These are phyloP conservation scores for Phalangium opilio DNA, from an alignment of 2,888 invertebrate genomes.

Conservation along the genomic window DNA sequence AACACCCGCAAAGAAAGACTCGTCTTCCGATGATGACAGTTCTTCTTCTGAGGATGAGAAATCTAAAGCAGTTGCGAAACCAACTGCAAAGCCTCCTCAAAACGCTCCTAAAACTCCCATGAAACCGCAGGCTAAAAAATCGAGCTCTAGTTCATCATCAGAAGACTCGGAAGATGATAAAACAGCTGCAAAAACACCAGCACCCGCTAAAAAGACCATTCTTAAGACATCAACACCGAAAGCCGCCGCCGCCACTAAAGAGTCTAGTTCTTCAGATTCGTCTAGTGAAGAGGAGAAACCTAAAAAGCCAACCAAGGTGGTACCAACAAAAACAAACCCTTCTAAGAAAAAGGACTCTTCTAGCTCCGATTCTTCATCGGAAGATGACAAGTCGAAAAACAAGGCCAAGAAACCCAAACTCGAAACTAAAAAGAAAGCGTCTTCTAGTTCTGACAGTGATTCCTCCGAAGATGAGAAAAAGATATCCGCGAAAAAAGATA, in stretches of 20 bases:
- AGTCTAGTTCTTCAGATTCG: background rate
- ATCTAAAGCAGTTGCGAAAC: too few relatives aligned
- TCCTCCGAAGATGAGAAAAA: too few relatives aligned
- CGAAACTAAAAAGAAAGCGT: too few relatives aligned
- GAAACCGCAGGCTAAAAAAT: constrained; percentile 6
- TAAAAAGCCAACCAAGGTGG: background rate
- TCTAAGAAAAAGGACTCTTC: constrained; percentile 22
- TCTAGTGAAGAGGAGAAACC: constrained; percentile 4
- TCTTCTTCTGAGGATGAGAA: constrained; percentile 5
- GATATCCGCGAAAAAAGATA: too few relatives aligned
- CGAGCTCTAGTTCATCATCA: background rate
- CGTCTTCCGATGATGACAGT: constrained; percentile 7
- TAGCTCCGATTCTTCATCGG: constrained; percentile 28
- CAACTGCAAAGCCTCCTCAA: too few relatives aligned
- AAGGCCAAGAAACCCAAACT: constrained; percentile 2
- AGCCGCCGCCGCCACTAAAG: background rate
- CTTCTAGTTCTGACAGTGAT: too few relatives aligned
- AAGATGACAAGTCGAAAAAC: constrained; percentile 22
- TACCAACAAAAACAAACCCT: constrained; percentile 19
- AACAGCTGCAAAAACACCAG: constrained; percentile 4
- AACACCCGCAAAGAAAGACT: constrained; percentile 9
- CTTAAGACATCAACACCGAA: background rate
- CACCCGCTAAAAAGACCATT: too few relatives aligned
- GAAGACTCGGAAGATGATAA: constrained; percentile 3
- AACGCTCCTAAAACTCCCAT: constrained; percentile 6